Percentiles rank a stretch among this genome's conserved stretches.
These are phyloP conservation scores for Apomyelois bistriatella DNA, from an alignment of 2,888 invertebrate species.

Conservation along the genomic window DNA sequence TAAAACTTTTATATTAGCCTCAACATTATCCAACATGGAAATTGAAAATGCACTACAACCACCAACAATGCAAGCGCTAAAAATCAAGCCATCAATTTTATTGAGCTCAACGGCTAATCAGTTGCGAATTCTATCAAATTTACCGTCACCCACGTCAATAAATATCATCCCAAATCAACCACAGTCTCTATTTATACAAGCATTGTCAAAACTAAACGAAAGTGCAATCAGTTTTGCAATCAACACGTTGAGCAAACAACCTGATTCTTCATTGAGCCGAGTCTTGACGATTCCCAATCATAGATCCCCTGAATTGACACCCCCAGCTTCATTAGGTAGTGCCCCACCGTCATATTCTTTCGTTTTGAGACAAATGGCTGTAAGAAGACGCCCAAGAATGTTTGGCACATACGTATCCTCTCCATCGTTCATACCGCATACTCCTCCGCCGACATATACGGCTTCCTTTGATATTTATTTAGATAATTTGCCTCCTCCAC, in stretches of 20 bases:
- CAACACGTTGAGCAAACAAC: constrained; percentile 12
- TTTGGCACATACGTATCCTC: constrained; percentile 71
- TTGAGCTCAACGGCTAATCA: constrained; percentile 19
- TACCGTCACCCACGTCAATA: constrained; percentile 33
- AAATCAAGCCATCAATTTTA: not conserved
- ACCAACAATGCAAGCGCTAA: not conserved
- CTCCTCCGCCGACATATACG: constrained; percentile 67
- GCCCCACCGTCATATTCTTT: constrained; percentile 72
- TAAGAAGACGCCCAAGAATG: constrained; percentile 53
- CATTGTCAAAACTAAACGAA: constrained; percentile 53
- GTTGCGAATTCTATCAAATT: constrained; percentile 28
- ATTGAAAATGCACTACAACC: not conserved
- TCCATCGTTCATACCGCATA: constrained; percentile 62
- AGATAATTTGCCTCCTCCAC: constrained; percentile 49
- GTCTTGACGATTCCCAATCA: not conserved
- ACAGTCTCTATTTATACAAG: constrained; percentile 52
- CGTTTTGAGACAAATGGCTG: constrained; percentile 61
- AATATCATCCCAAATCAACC: constrained; percentile 35
- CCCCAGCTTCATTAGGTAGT: constrained; percentile 60
- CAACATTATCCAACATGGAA: not conserved
- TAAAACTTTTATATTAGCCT: not conserved
- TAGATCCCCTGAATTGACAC: constrained; percentile 40
- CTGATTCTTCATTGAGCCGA: not conserved
- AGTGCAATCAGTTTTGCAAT: constrained; percentile 39
- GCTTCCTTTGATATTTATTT: constrained; percentile 69